Evolutionary conservation across 2,797 vertebrate species (phyloP).

Genomic region (Taenioides sp.): DNA sequence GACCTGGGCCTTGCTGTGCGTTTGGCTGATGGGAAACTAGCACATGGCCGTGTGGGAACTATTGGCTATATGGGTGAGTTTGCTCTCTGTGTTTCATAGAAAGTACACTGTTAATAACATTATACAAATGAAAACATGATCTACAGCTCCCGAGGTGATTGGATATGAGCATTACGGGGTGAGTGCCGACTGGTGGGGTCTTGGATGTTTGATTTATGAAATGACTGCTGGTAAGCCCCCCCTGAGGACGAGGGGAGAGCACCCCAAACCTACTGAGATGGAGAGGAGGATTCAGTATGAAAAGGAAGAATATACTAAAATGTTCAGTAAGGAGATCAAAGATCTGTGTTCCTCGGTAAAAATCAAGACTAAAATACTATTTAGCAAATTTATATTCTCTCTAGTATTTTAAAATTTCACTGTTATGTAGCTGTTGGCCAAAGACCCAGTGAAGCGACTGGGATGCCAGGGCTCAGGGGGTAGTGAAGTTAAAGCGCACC

Average conservation of each 20-base stretch:
- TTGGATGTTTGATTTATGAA: slow-evolving; percentile 87
- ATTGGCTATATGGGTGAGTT: slow-evolving; percentile 87
- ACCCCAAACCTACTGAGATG: slow-evolving; percentile 71
- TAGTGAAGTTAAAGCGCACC: slow-evolving; percentile 71
- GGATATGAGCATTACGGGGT: slow-evolving; percentile 66
- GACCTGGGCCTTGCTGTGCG: slow-evolving; percentile 85
- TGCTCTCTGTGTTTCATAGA: slow-evolving; percentile 2
- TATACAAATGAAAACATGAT: neutral
- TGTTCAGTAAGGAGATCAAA: slow-evolving; percentile 64
- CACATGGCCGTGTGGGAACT: slow-evolving; percentile 81
- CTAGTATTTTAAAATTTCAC: neutral
- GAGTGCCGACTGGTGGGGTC: slow-evolving; percentile 87
- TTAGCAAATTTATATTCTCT: neutral
- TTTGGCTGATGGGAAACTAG: slow-evolving; percentile 63
- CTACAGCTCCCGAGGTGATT: slow-evolving; percentile 84
- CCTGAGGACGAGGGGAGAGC: slow-evolving; percentile 70
- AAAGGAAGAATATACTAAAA: slow-evolving; percentile 61
- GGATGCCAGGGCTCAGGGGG: slow-evolving; percentile 64
- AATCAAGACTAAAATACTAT: neutral
- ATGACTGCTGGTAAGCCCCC: slow-evolving; percentile 81
- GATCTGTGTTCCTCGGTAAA: slow-evolving; percentile 79
- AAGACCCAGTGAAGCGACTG: slow-evolving; percentile 75
- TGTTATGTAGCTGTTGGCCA: slow-evolving; percentile 77
- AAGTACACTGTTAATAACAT: neutral
- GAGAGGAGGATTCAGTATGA: slow-evolving; percentile 73